Conservation (phyloP, 2,888 invertebrate genomes). For the Corythucha ciliata region DNA sequence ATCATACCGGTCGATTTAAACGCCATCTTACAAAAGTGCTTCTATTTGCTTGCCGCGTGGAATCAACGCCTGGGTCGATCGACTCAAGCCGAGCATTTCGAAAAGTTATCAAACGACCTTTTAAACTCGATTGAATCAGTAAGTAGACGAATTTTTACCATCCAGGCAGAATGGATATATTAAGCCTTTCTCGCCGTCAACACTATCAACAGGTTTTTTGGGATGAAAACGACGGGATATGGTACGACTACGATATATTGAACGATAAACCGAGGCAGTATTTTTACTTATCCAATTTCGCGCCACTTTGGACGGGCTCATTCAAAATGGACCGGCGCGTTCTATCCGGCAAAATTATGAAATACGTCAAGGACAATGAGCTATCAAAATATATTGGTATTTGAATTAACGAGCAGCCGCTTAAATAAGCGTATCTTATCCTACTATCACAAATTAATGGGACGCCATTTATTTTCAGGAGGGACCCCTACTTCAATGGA, state of each 20-base stretch:
- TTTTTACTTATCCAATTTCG: constrained; percentile 62
- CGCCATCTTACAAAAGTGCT: constrained; percentile 61
- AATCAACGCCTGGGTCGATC: constrained; percentile 50
- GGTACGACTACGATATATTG: constrained; percentile 67
- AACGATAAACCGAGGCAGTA: constrained; percentile 46
- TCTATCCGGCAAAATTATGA: constrained; percentile 12
- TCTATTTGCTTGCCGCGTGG: constrained; percentile 53
- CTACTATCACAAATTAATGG: neutral
- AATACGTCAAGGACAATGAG: constrained; percentile 20
- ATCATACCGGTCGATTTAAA: constrained; percentile 78
- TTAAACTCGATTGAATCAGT: constrained; percentile 52
- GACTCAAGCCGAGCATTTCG: constrained; percentile 47
- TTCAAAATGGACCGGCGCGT: constrained; percentile 14
- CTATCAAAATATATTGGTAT: constrained; percentile 25
- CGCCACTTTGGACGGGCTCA: constrained; percentile 59
- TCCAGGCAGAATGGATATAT: too few relatives aligned
- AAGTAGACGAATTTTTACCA: too few relatives aligned
- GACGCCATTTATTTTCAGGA: constrained; percentile 44
- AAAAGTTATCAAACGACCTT: constrained; percentile 48
- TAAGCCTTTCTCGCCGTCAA: too few relatives aligned
- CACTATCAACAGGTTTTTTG: constrained; percentile 52
- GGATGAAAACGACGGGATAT: constrained; percentile 63
- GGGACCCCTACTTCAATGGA: constrained; percentile 60
- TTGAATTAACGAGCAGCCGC: neutral
- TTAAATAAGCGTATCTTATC: too few relatives aligned